Evolutionary conservation across 2,797 vertebrate species (phyloP).

Genomic region (Heterohyrax brucei): DNA sequence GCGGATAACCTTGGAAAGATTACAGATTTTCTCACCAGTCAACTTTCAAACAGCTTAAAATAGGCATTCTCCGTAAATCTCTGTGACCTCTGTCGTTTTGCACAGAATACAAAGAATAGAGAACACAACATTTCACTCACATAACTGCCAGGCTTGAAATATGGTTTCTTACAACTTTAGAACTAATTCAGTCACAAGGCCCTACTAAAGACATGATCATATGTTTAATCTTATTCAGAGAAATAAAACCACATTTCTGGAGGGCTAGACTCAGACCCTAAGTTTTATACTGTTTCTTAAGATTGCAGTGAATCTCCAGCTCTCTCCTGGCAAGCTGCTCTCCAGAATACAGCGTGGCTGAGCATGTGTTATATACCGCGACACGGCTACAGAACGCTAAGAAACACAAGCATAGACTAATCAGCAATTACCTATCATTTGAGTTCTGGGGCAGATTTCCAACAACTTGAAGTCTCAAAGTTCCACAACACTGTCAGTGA

Average conservation of each 20-base stretch:
- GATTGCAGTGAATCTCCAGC: not conserved
- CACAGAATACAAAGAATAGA: not conserved
- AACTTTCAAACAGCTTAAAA: constrained; percentile 34
- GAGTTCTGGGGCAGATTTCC: not conserved
- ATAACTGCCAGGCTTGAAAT: not conserved
- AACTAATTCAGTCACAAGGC: constrained; percentile 34
- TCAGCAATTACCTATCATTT: not conserved
- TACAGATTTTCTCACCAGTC: not conserved
- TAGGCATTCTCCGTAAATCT: not conserved
- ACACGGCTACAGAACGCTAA: not conserved
- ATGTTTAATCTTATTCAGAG: not conserved
- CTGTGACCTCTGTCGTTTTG: not conserved
- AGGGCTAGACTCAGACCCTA: not conserved
- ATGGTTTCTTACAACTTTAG: not conserved
- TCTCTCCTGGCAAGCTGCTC: not conserved
- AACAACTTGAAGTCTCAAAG: not conserved
- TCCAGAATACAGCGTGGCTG: not conserved
- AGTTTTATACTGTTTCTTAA: constrained; percentile 2
- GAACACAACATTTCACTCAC: not conserved
- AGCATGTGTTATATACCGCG: not conserved
- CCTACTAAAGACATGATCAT: not conserved
- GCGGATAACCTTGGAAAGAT: not conserved
- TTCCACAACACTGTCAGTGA: not conserved
- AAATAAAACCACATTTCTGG: constrained; percentile 11
- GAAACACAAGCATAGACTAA: not conserved